Evolutionary conservation across 2,797 vertebrate species (phyloP).

Genomic region (Clarias platycephalus): DNA sequence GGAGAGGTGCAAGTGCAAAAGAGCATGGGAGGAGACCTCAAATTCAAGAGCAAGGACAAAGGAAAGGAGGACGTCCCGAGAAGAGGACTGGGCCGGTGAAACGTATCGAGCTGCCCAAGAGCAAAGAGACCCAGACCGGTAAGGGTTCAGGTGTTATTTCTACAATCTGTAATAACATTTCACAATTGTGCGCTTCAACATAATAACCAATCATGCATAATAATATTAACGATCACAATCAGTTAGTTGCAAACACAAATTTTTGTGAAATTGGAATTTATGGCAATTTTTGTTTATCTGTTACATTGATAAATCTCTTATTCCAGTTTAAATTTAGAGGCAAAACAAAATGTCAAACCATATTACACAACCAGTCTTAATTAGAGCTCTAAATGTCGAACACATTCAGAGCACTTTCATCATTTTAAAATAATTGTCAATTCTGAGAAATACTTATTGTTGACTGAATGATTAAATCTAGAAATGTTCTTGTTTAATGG

Average conservation of each 20-base stretch:
- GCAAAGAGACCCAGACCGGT: constrained; percentile 97
- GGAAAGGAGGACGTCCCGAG: constrained; percentile 71
- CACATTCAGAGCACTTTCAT: not conserved
- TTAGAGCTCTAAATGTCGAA: not conserved
- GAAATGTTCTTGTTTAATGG: not conserved
- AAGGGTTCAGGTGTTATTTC: constrained; percentile 9
- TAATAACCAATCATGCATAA: not conserved
- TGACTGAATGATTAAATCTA: not conserved
- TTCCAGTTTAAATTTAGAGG: not conserved
- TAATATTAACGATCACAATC: not conserved
- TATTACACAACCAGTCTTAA: not conserved
- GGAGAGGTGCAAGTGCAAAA: constrained; percentile 63
- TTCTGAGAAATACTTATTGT: not conserved
- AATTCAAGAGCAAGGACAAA: constrained; percentile 72
- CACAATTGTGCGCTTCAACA: not conserved
- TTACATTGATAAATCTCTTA: not conserved
- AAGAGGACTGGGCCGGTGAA: constrained; percentile 75
- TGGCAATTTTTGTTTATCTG: not conserved
- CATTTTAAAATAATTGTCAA: not conserved
- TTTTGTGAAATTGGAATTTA: not conserved
- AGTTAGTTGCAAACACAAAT: not conserved
- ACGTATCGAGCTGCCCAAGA: constrained; percentile 82
- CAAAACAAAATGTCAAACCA: not conserved
- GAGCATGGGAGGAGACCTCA: constrained; percentile 67
- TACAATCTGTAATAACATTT: not conserved